Conservation (phyloP, 2,113 vertebrate genomes). For the Catharus minimus region DNA sequence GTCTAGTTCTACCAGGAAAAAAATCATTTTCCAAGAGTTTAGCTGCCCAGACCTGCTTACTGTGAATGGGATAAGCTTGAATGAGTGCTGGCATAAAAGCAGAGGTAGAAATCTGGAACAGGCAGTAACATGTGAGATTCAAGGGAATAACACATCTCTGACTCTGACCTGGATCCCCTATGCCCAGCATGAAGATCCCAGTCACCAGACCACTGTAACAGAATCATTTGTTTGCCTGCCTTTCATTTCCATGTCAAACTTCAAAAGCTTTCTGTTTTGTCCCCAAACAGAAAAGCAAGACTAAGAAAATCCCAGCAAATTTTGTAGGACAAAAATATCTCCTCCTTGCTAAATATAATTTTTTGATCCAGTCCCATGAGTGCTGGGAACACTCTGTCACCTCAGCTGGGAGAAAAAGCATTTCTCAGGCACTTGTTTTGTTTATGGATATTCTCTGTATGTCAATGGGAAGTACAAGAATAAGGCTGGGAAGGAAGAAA, state of each 20-base stretch:
- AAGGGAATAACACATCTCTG: neutral
- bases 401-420: neutral
- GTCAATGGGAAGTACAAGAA: neutral
- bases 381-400: neutral
- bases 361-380: neutral
- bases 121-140: neutral
- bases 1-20: neutral
- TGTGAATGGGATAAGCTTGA: neutral
- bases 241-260: neutral
- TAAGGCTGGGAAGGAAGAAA: neutral
- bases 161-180: neutral
- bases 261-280: neutral
- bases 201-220: neutral
- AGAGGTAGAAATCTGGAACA: neutral
- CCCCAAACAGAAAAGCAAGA: neutral
- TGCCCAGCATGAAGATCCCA: neutral
- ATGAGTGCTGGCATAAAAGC: neutral
- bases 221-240: neutral
- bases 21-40: neutral
- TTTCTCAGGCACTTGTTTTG: neutral
- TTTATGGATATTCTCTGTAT: neutral
- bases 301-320: neutral
- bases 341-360: neutral
- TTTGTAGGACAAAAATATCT: slow-evolving; percentile 2
- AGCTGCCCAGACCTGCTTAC: neutral